phyloP scores from a whole-genome alignment of 1,140 invertebrate genomes.

The Aricia agestis region DNA sequence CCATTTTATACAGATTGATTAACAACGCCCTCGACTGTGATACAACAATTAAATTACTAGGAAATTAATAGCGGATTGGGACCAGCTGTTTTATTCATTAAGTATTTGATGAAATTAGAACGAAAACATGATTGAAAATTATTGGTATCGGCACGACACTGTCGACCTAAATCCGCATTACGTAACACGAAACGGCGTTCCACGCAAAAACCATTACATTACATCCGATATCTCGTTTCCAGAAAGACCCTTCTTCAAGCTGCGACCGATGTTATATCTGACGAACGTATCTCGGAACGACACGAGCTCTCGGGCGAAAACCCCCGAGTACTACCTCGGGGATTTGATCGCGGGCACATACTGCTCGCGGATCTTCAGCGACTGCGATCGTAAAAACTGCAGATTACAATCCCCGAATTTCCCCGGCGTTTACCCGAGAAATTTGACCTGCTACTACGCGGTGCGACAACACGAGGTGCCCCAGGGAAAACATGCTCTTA shows the following conservation, averaged over 20 bases:
- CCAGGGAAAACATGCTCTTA: constrained; percentile 88
- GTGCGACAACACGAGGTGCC: constrained; percentile 88
- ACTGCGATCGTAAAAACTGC: constrained; percentile 91
- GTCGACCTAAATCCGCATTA: background rate
- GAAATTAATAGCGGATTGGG: background rate
- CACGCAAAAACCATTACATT: too few species aligned
- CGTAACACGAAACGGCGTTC: too few species aligned
- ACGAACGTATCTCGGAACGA: constrained; percentile 70
- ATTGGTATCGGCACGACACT: background rate
- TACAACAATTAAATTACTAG: background rate
- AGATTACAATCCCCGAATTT: constrained; percentile 93
- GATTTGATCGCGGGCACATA: constrained; percentile 92
- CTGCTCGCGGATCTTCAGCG: constrained; percentile 92
- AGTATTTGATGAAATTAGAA: constrained; percentile 13
- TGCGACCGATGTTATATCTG: constrained; percentile 58
- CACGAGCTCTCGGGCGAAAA: constrained; percentile 57
- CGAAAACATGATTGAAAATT: background rate
- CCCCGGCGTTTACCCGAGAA: constrained; percentile 92
- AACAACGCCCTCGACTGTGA: background rate
- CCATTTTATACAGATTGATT: background rate
- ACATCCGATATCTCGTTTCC: constrained; percentile 31
- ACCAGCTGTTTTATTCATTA: background rate
- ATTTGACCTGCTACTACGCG: constrained; percentile 92
- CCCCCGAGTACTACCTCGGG: constrained; percentile 82
- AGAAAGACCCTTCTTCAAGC: constrained; percentile 71